Base-by-base conservation (phyloP, 2,113 vertebrate genomes). In the Pagrus major region DNA sequence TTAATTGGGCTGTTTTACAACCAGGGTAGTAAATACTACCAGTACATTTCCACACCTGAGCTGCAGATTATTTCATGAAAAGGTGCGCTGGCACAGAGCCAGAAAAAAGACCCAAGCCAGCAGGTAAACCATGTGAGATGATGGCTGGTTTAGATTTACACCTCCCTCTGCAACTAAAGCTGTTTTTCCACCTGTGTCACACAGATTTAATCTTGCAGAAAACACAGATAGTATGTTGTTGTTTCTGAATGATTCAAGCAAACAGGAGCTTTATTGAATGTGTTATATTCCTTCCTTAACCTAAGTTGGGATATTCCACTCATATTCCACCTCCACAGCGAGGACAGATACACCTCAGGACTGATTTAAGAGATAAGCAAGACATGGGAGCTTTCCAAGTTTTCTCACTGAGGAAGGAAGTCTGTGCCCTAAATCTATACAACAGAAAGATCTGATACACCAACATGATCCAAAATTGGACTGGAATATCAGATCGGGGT, bases 71-170 rank as follows among this genome's bases (percentile, higher is more conserved):
- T 73, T 60, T 55, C 12, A 9, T 33, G 16, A 49, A 80, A 58
- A 59, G 25, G 33, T 56, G 7, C 3, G 6, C 3, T 21, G n/a
- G 73, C 35, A 16, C 16, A 31, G n/a, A 25, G 47, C 33, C 20
- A 70, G 14, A 18, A 54, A 52, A 79, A 71, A 74, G 31, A 76
- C 23, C 29, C 2, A 11, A 81, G 18, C 5, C 76, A 76, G 47
- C 52, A 35, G 66, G 33, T 31, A 5, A 65, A 71, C 12, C 51
- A 37, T 12, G 25, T 15, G 25, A 46, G 51, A 15, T 64, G 74
- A 66, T 49, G 52, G 12, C 33, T 29, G 83, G 86, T 86, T 79
- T 88, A 65, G 29, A 83, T 79, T 86, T 86, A 83, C 81, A 73
- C 46, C 10, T 49, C 9, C 10, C 2, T 54, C 31, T 73, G 74